Percentiles rank a stretch among this genome's conserved stretches.
phyloP scores from a whole-genome alignment of 2,888 invertebrate genomes.

The Liodrosophila aerea region DNA sequence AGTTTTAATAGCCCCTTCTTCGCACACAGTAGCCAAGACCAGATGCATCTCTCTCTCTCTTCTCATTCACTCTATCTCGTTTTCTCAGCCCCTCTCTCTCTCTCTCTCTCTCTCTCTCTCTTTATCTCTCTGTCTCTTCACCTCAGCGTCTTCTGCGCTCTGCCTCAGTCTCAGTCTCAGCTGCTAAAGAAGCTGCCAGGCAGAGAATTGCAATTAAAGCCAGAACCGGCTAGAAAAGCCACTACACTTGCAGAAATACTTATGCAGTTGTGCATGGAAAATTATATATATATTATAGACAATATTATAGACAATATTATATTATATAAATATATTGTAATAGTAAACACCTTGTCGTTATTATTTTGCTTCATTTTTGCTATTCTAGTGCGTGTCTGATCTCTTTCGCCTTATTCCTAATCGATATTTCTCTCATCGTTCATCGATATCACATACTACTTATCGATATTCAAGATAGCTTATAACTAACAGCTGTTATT shows the following conservation, averaged over 20 bases:
- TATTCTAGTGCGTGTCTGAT: no score
- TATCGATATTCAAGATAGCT: no score
- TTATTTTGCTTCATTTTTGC: no score
- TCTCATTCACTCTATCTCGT: no score
- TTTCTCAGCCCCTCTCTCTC: neutral
- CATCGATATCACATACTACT: no score
- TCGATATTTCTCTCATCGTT: no score
- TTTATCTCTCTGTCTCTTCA: neutral
- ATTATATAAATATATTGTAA: no score
- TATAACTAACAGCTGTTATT: no score
- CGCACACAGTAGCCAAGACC: slow-evolving; percentile 50
- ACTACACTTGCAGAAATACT: slow-evolving; percentile 12
- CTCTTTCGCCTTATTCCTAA: no score
- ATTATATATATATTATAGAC: no score
- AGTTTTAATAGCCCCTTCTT: slow-evolving; percentile 58
- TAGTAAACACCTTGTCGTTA: no score
- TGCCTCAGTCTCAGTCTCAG: slow-evolving; percentile 5
- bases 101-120: neutral
- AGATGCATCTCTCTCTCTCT: slow-evolving; percentile 17
- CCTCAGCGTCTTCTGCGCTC: slow-evolving; percentile 5
- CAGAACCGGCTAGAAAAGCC: slow-evolving; percentile 35
- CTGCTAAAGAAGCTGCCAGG: slow-evolving; percentile 29
- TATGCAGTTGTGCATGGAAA: neutral
- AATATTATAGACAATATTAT: no score
- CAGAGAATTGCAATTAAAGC: slow-evolving; percentile 41